Evolutionary conservation across 2,797 vertebrate genomes (phyloP), one percentile per base, ranked within the genome.

Genomic region (Pachyuromys duprasi): DNA sequence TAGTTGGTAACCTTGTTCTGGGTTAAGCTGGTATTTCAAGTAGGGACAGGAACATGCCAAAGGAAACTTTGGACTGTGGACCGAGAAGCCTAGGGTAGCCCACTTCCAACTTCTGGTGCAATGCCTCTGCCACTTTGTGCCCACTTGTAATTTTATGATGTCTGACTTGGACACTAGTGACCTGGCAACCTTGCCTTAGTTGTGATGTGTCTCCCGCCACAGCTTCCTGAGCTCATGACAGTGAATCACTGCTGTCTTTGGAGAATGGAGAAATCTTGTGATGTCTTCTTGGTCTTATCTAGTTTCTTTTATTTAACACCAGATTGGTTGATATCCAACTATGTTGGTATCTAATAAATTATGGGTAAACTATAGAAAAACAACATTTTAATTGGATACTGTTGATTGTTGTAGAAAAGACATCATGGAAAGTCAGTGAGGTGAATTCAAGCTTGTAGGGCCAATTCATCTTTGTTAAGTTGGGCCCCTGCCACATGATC

Each of bases 401-500:
- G 6, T 49, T 28, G 13, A 42, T 65, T 9, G 2, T 89, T 75
- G 4, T 20, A 72, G 76, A 76, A 80, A 86, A 62, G 81, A 2
- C 7, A 0, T 14, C 2, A 45, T 65, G 26, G 63, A 49, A 84
- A 89, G 62, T n/a, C 81, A 11, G 36, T 67, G 12, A 42, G 17
- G 24, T 26, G 20, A 80, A 33, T 13, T 55, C 36, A n/a, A n/a
- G 83, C 79, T 0, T 22, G 4, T 12, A 7, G 15, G 36, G 9
- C 88, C 70, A 9, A 20, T 22, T 14, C n/a, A 45, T 2, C 31
- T 55, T 45, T 31, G 45, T 45, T 60, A 39, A 65, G 65, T 53
- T 55, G 69, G 13, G 31, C 42, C 39, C 1, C 0, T 11, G 33
- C 42, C 3, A 0, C 1, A 13, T n/a, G 1, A 0, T 1, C 39